Conservation (phyloP, 2,113 vertebrate genomes). For the Rhagologus leucostigma region DNA sequence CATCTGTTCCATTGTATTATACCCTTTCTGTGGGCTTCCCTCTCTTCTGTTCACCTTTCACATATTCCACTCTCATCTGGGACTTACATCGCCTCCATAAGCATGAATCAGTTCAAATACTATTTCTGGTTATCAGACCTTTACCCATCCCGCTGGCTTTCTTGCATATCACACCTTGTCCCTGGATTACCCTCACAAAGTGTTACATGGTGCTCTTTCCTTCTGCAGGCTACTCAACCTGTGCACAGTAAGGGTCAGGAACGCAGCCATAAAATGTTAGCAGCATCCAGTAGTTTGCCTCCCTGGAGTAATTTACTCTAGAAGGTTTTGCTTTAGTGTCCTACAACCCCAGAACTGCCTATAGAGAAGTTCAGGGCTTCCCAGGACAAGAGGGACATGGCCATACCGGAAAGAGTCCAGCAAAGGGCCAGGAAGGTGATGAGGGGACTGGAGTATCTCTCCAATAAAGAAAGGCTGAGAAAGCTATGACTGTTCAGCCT, state of each 20-base stretch:
- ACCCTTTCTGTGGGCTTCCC: not conserved
- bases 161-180: not conserved
- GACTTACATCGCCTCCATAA: not conserved
- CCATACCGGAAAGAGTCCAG: not conserved
- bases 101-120: not conserved
- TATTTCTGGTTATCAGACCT: not conserved
- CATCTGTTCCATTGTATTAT: not conserved
- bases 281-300: not conserved
- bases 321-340: not conserved
- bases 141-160: not conserved
- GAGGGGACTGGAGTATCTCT: not conserved
- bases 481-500: not conserved
- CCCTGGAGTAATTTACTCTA: not conserved
- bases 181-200: not conserved
- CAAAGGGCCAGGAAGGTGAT: not conserved
- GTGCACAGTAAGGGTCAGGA: not conserved
- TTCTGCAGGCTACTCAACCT: not conserved
- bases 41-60: not conserved
- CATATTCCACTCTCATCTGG: not conserved
- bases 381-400: not conserved
- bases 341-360: not conserved
- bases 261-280: not conserved
- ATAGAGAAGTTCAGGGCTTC: not conserved
- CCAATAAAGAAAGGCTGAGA: not conserved
- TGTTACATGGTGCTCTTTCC: not conserved